Evolutionary conservation across 2,113 vertebrate species (phyloP).

Genomic region (Syngnathus typhle): DNA sequence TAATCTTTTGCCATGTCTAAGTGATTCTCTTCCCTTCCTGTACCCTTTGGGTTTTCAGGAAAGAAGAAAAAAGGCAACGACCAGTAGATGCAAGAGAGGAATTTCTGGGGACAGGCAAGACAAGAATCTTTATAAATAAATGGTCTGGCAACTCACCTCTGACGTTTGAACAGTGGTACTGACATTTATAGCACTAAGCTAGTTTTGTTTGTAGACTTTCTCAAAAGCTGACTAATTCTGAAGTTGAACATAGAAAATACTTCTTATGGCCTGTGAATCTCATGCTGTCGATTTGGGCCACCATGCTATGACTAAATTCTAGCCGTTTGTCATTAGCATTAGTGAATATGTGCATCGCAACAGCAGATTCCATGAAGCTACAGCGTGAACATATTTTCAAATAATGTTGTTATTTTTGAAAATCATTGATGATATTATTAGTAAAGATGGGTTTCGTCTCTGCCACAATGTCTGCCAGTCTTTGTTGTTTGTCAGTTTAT

Average conservation of each 20-base stretch:
- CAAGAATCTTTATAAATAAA: background rate
- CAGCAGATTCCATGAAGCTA: background rate
- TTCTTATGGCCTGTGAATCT: background rate
- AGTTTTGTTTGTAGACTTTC: conserved; percentile 1
- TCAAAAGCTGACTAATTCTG: background rate
- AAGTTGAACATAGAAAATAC: background rate
- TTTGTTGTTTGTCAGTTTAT: no score
- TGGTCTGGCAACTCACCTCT: background rate
- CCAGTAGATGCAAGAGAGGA: conserved; percentile 1
- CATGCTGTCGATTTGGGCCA: no score
- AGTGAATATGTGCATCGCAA: no score
- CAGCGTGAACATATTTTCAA: background rate
- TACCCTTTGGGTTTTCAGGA: background rate
- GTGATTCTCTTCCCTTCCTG: background rate
- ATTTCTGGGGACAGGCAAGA: background rate
- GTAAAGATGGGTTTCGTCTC: background rate
- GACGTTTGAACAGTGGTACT: background rate
- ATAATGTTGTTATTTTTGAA: background rate
- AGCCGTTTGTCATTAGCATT: background rate
- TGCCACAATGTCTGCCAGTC: no score
- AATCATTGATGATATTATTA: background rate
- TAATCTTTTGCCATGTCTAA: background rate
- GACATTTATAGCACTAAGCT: background rate
- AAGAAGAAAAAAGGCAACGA: conserved; percentile 18
- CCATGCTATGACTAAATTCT: conserved; percentile 3